Conservation (phyloP, 1,140 invertebrate species). For the Thalassaphorura encarpata region DNA sequence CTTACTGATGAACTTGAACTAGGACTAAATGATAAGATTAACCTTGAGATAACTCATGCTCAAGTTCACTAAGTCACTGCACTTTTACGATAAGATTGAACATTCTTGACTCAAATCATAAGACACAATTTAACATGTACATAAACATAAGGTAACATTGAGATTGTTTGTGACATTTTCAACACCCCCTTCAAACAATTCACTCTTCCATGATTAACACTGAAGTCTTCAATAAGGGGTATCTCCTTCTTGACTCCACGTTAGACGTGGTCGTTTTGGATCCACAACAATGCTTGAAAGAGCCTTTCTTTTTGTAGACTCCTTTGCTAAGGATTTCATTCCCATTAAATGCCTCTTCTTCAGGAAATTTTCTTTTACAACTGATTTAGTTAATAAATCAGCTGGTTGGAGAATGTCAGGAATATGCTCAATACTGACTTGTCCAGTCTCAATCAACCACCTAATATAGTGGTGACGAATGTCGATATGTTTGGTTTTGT, state of each 20-base stretch:
- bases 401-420: constrained; percentile 21
- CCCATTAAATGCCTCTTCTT: constrained; percentile 6
- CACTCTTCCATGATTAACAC: too few species aligned
- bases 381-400: constrained; percentile 26
- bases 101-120: too few species aligned
- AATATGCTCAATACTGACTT: constrained; percentile 13
- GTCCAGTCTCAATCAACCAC: not conserved
- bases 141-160: too few species aligned
- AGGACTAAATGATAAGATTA: too few species aligned
- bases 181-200: too few species aligned
- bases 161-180: too few species aligned
- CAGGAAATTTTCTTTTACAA: not conserved
- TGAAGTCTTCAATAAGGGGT: too few species aligned
- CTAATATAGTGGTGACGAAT: constrained; percentile 35
- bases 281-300: not conserved
- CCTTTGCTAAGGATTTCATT: not conserved
- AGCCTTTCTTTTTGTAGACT: not conserved
- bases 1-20: too few species aligned
- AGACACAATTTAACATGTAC: too few species aligned
- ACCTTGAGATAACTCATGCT: too few species aligned
- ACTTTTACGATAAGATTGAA: too few species aligned
- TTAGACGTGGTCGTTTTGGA: not conserved
- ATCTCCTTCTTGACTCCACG: not conserved
- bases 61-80: too few species aligned
- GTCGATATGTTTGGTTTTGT: constrained; percentile 38